Percentiles rank a stretch among this genome's conserved stretches.
These are phyloP conservation scores for Zaprionus vittiger DNA, from an alignment of 1,140 invertebrate species.

Conservation along the genomic window DNA sequence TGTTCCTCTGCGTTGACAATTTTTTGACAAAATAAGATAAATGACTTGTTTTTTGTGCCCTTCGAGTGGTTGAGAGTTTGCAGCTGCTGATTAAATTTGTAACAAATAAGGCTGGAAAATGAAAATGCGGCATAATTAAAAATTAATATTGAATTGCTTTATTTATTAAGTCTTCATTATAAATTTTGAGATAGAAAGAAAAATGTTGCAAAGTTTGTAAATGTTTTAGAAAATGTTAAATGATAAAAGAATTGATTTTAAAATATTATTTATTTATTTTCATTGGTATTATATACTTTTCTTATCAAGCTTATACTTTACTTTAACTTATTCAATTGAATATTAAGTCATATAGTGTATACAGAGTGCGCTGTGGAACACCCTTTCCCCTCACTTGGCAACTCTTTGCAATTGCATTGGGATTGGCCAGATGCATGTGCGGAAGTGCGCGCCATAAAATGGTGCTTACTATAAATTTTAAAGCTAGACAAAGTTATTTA, in stretches of 20 bases:
- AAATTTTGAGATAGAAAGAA: too few species aligned
- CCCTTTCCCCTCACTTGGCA: background rate
- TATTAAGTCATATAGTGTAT: background rate
- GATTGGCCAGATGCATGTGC: background rate
- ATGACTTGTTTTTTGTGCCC: slow-evolving; percentile 59
- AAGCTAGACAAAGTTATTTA: slow-evolving; percentile 67
- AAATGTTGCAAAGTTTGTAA: too few species aligned
- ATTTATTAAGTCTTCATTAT: too few species aligned
- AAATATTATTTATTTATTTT: too few species aligned
- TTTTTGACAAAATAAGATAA: slow-evolving; percentile 83
- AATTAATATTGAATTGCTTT: too few species aligned
- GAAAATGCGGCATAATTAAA: too few species aligned
- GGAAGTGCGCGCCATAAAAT: slow-evolving; percentile 50
- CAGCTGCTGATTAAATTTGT: background rate
- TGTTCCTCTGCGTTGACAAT: slow-evolving; percentile 60
- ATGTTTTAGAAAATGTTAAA: too few species aligned
- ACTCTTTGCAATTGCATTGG: background rate
- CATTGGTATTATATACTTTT: too few species aligned
- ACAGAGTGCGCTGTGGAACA: background rate
- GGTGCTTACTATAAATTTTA: slow-evolving; percentile 63
- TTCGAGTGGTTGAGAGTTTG: background rate
- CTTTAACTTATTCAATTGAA: background rate
- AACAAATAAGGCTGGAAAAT: background rate
- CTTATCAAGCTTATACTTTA: background rate
- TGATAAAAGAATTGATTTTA: too few species aligned